Conservation (phyloP, 23 tunicate genomes). For the Diplosoma virens region DNA sequence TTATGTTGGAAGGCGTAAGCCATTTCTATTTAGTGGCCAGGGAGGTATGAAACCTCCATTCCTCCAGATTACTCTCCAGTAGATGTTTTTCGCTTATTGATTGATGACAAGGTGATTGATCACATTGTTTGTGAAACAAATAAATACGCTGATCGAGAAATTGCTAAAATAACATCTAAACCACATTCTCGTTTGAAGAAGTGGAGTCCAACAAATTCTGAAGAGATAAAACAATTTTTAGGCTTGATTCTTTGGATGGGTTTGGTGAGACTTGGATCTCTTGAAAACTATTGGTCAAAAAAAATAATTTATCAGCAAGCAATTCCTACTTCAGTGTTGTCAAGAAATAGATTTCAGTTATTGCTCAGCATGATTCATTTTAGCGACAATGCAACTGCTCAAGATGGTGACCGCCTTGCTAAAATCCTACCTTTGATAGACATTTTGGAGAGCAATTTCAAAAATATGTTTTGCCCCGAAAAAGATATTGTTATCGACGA, state of each 20-base stretch:
- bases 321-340: conserved; percentile 14
- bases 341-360: conserved; percentile 28
- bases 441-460: conserved; percentile 16
- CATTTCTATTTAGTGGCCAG: no score
- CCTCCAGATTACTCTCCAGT: conserved; percentile 12
- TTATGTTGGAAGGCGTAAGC: no score
- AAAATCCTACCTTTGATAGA: conserved; percentile 35
- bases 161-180: no score
- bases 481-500: conserved; percentile 34
- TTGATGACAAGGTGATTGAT: background rate
- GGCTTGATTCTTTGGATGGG: conserved; percentile 36
- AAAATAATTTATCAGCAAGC: conserved; percentile 6
- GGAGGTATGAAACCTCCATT: conserved; percentile 9
- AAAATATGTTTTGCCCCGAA: conserved; percentile 20
- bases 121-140: no score
- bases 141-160: no score
- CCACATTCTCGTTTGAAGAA: no score
- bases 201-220: no score
- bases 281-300: conserved; percentile 33
- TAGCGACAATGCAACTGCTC: conserved; percentile 11
- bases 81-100: conserved; percentile 8
- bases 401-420: conserved; percentile 2
- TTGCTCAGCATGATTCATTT: conserved; percentile 13
- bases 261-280: conserved; percentile 10
- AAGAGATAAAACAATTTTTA: conserved; percentile 23